Evolutionary conservation across 1,140 invertebrate species (phyloP).

Genomic region (Drosophila elegans): DNA sequence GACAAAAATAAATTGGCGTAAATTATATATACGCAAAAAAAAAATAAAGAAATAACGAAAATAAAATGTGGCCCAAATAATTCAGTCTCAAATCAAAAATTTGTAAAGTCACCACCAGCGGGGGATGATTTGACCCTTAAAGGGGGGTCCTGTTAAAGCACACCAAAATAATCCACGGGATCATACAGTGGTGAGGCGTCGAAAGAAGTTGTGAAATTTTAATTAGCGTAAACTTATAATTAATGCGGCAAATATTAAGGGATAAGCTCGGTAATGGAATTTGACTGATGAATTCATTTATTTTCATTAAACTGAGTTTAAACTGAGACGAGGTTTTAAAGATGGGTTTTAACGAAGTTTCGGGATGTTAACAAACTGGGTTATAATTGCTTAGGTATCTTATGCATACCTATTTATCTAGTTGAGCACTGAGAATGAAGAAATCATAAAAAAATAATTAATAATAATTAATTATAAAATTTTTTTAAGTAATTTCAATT

Average conservation of each 20-base stretch:
- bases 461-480: too few relatives aligned
- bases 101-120: slow-evolving; percentile 28
- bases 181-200: slow-evolving; percentile 43
- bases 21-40: slow-evolving; percentile 49
- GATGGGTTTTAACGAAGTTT: not conserved
- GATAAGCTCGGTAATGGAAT: slow-evolving; percentile 39
- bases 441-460: too few relatives aligned
- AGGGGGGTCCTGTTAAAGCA: slow-evolving; percentile 1
- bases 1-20: slow-evolving; percentile 72
- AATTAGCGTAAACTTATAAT: slow-evolving; percentile 49
- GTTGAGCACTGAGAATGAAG: too few relatives aligned
- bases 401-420: too few relatives aligned
- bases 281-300: slow-evolving; percentile 23
- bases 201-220: slow-evolving; percentile 30
- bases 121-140: slow-evolving; percentile 52
- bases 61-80: slow-evolving; percentile 55
- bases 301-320: slow-evolving; percentile 22
- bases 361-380: not conserved
- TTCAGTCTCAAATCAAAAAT: slow-evolving; percentile 64
- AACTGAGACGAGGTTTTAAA: slow-evolving; percentile 1
- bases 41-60: slow-evolving; percentile 8
- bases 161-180: slow-evolving; percentile 23
- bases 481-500: too few relatives aligned
- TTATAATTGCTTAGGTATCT: not conserved
- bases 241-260: slow-evolving; percentile 37